Conservation (phyloP, 2,888 invertebrate genomes). For the Caenorhabditis sp. region DNA sequence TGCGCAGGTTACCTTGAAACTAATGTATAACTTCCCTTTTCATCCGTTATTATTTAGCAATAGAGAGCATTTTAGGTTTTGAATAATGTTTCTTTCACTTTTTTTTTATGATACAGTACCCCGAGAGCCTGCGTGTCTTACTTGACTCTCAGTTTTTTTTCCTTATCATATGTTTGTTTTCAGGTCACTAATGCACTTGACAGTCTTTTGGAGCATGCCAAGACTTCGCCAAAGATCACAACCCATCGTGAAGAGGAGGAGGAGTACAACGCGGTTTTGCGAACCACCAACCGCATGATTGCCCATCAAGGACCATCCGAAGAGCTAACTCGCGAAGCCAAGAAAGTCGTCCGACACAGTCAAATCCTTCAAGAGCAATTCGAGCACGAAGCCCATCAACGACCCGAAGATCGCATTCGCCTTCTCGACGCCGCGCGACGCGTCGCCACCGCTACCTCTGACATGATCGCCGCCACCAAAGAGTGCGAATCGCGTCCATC, state of each 20-base stretch:
- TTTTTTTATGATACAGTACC: too few species aligned
- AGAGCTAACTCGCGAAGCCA: conserved; percentile 50
- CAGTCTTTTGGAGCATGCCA: conserved; percentile 88
- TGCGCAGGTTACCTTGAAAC: too few species aligned
- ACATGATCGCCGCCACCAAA: conserved; percentile 82
- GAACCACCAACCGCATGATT: conserved; percentile 87
- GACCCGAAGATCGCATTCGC: conserved; percentile 87
- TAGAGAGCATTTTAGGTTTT: too few species aligned
- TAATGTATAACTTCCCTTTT: too few species aligned
- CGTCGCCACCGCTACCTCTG: conserved; percentile 91
- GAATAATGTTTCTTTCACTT: too few species aligned
- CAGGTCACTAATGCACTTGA: conserved; percentile 81
- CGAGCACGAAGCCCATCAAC: conserved; percentile 83
- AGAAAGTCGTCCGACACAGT: conserved; percentile 73
- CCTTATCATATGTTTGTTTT: not conserved
- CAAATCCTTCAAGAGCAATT: conserved; percentile 75
- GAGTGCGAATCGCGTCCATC: conserved; percentile 56
- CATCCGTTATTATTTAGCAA: too few species aligned
- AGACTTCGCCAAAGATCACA: conserved; percentile 75
- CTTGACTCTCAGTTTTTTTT: too few species aligned
- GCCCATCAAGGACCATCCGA: conserved; percentile 73
- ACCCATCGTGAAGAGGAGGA: conserved; percentile 77
- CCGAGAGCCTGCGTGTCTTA: too few species aligned
- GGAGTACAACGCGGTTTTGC: conserved; percentile 87
- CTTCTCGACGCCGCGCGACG: conserved; percentile 92